Conservation (phyloP, 2,113 vertebrate genomes). For the Gallinago media region DNA sequence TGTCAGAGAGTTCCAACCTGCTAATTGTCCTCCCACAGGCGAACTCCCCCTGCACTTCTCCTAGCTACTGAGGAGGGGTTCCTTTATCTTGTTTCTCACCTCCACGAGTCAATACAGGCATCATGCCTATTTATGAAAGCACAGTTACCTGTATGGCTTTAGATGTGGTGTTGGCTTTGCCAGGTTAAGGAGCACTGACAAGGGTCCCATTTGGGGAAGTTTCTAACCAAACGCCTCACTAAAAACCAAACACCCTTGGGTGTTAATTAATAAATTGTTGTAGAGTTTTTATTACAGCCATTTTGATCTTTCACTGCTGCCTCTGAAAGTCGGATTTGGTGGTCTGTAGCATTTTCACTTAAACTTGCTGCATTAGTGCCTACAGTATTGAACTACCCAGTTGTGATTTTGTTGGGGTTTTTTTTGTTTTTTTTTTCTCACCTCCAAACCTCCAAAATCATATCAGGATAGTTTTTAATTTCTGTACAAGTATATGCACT, state of each 20-base stretch:
- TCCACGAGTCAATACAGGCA: accelerated
- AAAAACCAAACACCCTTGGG: neutral
- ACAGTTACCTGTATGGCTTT: accelerated
- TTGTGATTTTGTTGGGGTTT: no score
- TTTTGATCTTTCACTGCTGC: neutral
- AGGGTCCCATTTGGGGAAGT: neutral
- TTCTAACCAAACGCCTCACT: neutral
- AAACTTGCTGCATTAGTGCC: accelerated
- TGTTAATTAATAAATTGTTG: neutral
- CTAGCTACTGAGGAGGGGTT: neutral
- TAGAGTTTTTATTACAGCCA: neutral
- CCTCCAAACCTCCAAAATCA: neutral
- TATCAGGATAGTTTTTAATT: neutral
- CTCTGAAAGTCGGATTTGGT: neutral
- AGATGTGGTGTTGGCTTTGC: neutral
- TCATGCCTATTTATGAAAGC: accelerated
- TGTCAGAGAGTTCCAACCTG: accelerated
- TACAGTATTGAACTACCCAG: neutral
- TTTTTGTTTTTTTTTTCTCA: neutral
- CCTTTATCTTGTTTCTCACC: neutral
- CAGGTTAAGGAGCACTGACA: neutral
- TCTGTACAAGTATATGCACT: neutral
- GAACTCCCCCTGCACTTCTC: neutral
- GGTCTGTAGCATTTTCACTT: neutral
- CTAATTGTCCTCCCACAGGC: neutral